A percentile compares a stretch with the other conserved stretches of the same genome.
Conservation (phyloP, 2,113 vertebrate species). For the Variabilichromis moorii region DNA sequence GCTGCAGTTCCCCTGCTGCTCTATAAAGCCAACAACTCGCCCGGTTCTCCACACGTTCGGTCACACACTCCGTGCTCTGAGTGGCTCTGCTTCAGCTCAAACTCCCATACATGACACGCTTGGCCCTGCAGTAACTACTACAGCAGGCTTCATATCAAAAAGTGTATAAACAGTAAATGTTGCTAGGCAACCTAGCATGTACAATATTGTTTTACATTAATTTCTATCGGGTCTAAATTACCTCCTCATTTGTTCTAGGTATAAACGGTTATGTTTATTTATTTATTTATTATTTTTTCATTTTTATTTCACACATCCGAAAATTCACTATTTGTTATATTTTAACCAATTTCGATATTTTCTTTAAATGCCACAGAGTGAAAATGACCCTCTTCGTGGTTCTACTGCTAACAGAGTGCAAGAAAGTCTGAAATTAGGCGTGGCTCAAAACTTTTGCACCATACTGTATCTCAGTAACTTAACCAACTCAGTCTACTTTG, state of each 20-base stretch:
- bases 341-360: neutral
- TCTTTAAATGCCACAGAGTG: neutral
- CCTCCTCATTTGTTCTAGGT: neutral
- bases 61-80: neutral
- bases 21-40: neutral
- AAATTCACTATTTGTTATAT: neutral
- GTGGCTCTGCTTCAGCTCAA: neutral
- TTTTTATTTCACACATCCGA: neutral
- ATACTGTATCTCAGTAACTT: neutral
- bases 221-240: neutral
- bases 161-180: neutral
- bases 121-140: neutral
- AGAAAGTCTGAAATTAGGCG: neutral
- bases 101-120: neutral
- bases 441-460: neutral
- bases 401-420: neutral
- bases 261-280: neutral
- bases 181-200: neutral
- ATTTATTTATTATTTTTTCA: neutral
- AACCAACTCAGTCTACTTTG: neutral
- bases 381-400: neutral
- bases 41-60: neutral
- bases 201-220: neutral
- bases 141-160: neutral
- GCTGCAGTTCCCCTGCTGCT: neutral